These are phyloP conservation scores for Addax nasomaculatus DNA, from an alignment of 2,113 vertebrate genomes.

Conservation along the genomic window DNA sequence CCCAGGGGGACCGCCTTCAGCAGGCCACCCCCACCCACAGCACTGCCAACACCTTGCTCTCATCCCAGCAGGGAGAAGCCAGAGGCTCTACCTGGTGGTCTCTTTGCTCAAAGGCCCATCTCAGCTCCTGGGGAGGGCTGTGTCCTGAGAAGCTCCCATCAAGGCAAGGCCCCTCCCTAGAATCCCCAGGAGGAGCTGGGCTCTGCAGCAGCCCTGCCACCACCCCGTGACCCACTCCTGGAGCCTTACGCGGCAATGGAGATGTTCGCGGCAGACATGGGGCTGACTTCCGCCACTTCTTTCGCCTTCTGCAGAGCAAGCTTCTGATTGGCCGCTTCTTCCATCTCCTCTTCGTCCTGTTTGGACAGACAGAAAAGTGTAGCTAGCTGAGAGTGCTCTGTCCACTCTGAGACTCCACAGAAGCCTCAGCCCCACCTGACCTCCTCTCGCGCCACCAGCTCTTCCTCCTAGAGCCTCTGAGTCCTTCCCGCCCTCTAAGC, in stretches of 20 bases:
- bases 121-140: neutral
- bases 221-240: neutral
- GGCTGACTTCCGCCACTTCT: conserved; percentile 97
- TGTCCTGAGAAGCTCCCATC: neutral
- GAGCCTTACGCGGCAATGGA: conserved; percentile 94
- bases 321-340: conserved; percentile 96
- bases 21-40: neutral
- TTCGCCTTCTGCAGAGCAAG: conserved; percentile 95
- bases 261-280: conserved; percentile 94
- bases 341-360: conserved; percentile 97
- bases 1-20: fast-evolving
- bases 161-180: neutral
- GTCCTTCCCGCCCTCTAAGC: neutral
- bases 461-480: neutral
- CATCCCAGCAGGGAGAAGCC: neutral
- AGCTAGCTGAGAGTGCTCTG: too few species aligned
- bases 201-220: neutral
- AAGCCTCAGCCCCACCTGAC: neutral
- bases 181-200: neutral
- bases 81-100: neutral
- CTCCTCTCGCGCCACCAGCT: neutral
- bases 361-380: neutral
- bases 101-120: neutral
- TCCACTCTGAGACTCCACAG: neutral
- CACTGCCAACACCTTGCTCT: fast-evolving